Conservation (phyloP, 2,888 invertebrate genomes). For the Papilio protenor region DNA sequence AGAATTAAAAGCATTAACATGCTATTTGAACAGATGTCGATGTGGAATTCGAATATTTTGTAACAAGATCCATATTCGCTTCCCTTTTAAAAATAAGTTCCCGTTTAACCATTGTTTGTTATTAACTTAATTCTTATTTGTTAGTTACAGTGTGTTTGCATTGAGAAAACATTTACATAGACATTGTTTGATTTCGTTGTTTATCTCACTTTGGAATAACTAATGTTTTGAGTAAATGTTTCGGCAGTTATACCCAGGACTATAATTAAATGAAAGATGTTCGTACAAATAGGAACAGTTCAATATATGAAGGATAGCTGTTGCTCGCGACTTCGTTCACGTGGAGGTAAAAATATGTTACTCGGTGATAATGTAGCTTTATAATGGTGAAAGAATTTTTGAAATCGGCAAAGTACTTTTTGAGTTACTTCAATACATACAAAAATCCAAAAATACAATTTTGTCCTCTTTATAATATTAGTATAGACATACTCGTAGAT, state of each 20-base stretch:
- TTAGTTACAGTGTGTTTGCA: background rate
- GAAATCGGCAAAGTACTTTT: too few species aligned
- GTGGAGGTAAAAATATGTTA: too few species aligned
- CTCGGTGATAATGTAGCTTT: too few species aligned
- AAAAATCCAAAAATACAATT: too few species aligned
- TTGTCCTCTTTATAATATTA: too few species aligned
- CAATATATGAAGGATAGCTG: background rate
- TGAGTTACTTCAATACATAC: too few species aligned
- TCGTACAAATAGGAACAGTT: background rate
- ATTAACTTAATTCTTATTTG: background rate
- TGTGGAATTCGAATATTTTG: constrained; percentile 34
- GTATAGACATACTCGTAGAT: background rate
- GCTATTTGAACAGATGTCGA: background rate
- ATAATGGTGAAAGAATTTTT: too few species aligned
- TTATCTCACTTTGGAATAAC: background rate
- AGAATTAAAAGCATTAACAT: background rate
- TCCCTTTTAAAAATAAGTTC: background rate
- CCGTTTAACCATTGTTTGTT: background rate
- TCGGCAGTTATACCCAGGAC: background rate
- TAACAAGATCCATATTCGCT: constrained; percentile 26
- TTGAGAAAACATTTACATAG: background rate
- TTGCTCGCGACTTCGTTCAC: too few species aligned
- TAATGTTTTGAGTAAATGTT: too few species aligned
- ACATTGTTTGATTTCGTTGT: background rate
- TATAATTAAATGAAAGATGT: background rate